A percentile compares a stretch with the other conserved stretches of the same genome.
Conservation (phyloP, 2,113 vertebrate species). For the Ctenomys sociabilis region DNA sequence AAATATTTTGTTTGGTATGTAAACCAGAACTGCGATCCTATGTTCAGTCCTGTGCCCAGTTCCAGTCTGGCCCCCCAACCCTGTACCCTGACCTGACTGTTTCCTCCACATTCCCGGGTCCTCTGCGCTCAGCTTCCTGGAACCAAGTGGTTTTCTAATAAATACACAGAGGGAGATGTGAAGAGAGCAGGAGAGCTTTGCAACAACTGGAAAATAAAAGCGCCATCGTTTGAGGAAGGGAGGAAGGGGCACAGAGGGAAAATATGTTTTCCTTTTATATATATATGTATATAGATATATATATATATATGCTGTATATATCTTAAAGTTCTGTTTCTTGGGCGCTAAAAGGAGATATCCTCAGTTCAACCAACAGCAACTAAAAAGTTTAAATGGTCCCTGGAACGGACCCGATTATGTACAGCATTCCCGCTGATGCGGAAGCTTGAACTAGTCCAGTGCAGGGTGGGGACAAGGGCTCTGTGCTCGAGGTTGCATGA, state of each 20-base stretch:
- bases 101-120: conserved; percentile 6
- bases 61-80: background rate
- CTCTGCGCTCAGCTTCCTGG: conserved; percentile 51
- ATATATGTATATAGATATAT: conserved; percentile 54
- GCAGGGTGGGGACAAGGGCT: conserved; percentile 1
- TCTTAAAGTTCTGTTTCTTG: conserved; percentile 86
- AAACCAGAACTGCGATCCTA: background rate
- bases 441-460: conserved; percentile 74
- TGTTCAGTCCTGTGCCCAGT: background rate
- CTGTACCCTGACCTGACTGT: background rate
- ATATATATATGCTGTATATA: conserved; percentile 79
- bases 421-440: conserved; percentile 91
- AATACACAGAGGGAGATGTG: conserved; percentile 74
- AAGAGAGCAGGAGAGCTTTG: conserved; percentile 61
- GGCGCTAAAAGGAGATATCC: conserved; percentile 82
- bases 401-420: conserved; percentile 95
- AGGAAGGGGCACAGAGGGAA: conserved; percentile 55
- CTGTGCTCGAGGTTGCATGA: background rate
- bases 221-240: conserved; percentile 62
- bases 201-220: conserved; percentile 69
- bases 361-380: conserved; percentile 90
- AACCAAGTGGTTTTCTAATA: conserved; percentile 68
- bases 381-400: conserved; percentile 89
- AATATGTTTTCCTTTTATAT: conserved; percentile 71
- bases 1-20: conserved; percentile 69